Conservation (phyloP, 2,888 invertebrate genomes). For the Pseudococcus longispinus region DNA sequence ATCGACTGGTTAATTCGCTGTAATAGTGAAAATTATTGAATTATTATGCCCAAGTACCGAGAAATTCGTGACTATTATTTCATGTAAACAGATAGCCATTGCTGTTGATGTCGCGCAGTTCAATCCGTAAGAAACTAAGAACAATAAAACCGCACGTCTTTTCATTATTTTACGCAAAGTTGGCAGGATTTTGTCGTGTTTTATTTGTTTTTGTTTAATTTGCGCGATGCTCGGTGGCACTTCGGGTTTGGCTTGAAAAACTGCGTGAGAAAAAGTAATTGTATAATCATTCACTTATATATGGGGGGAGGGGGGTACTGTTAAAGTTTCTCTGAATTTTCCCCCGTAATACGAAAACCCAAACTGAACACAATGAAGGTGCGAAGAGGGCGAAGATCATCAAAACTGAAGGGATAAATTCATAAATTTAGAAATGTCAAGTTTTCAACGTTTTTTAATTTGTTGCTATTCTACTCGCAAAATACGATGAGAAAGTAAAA, state of each 20-base stretch:
- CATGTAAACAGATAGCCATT: slow-evolving; percentile 71
- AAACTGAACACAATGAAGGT: no score
- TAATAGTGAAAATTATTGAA: background rate
- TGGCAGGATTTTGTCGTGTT: slow-evolving; percentile 39
- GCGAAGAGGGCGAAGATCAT: no score
- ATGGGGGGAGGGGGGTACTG: no score
- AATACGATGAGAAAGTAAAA: no score
- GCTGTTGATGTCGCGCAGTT: slow-evolving; percentile 77
- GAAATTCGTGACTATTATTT: slow-evolving; percentile 64
- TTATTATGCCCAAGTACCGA: slow-evolving; percentile 62
- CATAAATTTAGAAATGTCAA: no score
- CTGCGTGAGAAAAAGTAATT: slow-evolving; percentile 69
- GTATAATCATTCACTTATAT: no score
- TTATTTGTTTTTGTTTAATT: slow-evolving; percentile 63
- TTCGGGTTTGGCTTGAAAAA: slow-evolving; percentile 87
- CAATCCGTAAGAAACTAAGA: slow-evolving; percentile 72
- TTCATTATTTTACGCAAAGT: slow-evolving; percentile 66
- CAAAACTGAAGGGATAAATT: no score
- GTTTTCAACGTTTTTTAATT: no score
- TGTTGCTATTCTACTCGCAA: no score
- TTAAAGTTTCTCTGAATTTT: no score
- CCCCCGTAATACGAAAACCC: no score
- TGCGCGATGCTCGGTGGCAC: slow-evolving; percentile 92
- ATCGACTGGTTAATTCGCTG: no score
- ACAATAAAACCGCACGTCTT: slow-evolving; percentile 67